phyloP scores from a whole-genome alignment of 2,113 vertebrate genomes.

The Alces alces region DNA sequence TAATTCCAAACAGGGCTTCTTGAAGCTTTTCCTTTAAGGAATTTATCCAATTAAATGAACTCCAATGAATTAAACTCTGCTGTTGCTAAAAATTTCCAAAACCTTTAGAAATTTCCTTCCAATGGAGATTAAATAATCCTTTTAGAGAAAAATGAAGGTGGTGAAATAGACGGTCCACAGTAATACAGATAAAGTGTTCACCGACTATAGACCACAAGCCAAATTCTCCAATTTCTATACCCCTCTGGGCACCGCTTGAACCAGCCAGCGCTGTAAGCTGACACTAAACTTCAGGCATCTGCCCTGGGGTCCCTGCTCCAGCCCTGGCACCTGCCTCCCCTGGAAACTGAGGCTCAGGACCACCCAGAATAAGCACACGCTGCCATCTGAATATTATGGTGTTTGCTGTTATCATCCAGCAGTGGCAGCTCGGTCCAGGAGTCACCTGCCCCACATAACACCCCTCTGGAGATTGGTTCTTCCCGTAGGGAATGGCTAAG shows the following conservation, averaged over 20 bases:
- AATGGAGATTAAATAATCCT: neutral
- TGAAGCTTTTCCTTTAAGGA: neutral
- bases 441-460: neutral
- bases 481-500: neutral
- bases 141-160: neutral
- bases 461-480: neutral
- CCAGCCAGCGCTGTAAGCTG: fast-evolving
- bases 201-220: neutral
- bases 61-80: neutral
- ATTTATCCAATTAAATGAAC: neutral
- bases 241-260: neutral
- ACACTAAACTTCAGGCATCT: neutral
- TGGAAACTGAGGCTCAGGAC: neutral
- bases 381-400: neutral
- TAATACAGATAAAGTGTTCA: neutral
- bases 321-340: neutral
- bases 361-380: neutral
- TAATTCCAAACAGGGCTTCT: neutral
- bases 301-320: neutral
- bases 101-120: conserved; percentile 1
- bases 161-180: neutral
- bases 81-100: neutral
- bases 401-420: neutral
- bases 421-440: neutral
- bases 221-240: neutral